Evolutionary conservation across 2,888 invertebrate species (phyloP), one percentile per base, ranked within the genome.

Genomic region (Poecilobothrus nobilitatus): DNA sequence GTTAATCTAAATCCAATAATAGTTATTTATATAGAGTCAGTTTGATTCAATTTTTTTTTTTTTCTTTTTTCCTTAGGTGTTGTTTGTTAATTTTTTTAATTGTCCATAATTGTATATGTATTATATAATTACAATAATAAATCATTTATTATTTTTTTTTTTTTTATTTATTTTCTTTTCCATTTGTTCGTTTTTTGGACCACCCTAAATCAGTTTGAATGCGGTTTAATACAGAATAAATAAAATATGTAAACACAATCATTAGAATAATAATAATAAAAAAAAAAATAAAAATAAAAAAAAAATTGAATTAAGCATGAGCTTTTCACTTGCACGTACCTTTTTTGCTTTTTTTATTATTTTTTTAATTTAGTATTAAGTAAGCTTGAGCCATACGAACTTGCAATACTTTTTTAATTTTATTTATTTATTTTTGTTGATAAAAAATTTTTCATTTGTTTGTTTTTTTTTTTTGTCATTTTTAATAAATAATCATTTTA

Each of bases 201-300:
- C 53, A 53, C 53, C 53, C 53, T 53, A 53, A 53, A 53, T 15
- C 18, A 53, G 53, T 53, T 53, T 18, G 6, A 18, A 15, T 53
- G 53, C 18, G 53, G 53, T 18, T 27, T 53, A 53, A 53, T 53
- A 53, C n/a, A 53, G 1, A 53, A 53, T 53, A 41, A 41, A 41
- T 41, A 53, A 53, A 53, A 53, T 41, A 41, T 41, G 53, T 53
- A 18, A 53, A 53, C 22, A 22, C 63, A 63, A 63, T 63, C 20
- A 63, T 63, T 63, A 63, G 63, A 63, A 63, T 53, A n/a, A 53
- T 18, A 53, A 53, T 18, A 53, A 53, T 18, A 53, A 18, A 53
- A 53, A 53, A 15, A 53, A 53, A 9, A 53, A 53, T 15, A 53
- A 18, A 53, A 53, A 53, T 4, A 18, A 53, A 53, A 2, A 53